These are phyloP conservation scores for Sarcophaga bullata DNA, from an alignment of 1,140 invertebrate genomes.

Conservation along the genomic window DNA sequence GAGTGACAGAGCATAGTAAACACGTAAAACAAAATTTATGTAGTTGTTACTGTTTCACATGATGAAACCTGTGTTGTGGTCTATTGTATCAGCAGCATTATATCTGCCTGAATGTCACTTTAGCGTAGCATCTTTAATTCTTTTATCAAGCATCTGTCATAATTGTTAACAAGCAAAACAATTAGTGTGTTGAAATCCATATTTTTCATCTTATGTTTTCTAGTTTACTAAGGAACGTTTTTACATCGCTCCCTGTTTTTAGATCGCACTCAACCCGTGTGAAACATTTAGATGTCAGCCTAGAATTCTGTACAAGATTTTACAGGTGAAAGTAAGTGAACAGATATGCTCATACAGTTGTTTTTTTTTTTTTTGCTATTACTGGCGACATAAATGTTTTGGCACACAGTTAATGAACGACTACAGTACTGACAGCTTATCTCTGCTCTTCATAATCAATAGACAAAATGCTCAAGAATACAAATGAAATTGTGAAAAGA, in stretches of 20 bases:
- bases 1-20: background rate
- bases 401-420: background rate
- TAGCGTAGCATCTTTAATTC: slow-evolving; percentile 25
- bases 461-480: slow-evolving; percentile 7
- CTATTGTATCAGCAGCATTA: background rate
- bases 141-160: slow-evolving; percentile 31
- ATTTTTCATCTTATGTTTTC: too few relatives aligned
- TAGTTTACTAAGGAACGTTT: background rate
- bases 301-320: background rate
- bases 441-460: background rate
- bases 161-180: slow-evolving; percentile 38
- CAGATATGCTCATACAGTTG: background rate
- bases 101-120: background rate
- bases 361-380: too few relatives aligned
- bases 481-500: background rate
- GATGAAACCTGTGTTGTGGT: background rate
- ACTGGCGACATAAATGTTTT: slow-evolving; percentile 15
- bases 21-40: background rate
- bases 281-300: background rate
- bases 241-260: background rate
- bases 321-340: slow-evolving; percentile 31
- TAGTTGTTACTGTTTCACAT: background rate
- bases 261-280: background rate
- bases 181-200: slow-evolving; percentile 35
- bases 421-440: background rate